Percentiles rank a stretch among this genome's conserved stretches.
Evolutionary conservation across 2,113 vertebrate species (phyloP).

Genomic region (Nesoenas mayeri): DNA sequence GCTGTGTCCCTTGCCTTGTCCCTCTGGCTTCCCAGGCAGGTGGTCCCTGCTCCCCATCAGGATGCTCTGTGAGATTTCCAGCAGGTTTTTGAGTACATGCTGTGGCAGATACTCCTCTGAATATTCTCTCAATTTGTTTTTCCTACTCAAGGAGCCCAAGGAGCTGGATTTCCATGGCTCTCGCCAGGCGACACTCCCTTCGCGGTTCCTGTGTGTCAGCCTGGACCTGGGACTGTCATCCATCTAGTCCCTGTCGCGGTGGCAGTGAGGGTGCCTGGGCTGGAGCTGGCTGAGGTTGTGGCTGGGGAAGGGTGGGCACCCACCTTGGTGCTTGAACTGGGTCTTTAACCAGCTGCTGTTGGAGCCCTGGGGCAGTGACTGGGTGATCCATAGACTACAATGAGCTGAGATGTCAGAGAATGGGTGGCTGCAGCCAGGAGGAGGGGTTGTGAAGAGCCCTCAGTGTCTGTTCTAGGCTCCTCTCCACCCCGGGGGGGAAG

Average conservation of each 20-base stretch:
- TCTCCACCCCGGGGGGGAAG: neutral
- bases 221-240: neutral
- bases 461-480: neutral
- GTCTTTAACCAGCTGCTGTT: neutral
- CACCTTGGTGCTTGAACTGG: neutral
- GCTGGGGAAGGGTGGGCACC: neutral
- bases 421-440: neutral
- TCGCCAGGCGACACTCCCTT: neutral
- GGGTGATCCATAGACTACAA: neutral
- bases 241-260: neutral
- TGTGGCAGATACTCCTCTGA: neutral
- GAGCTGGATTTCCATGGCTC: neutral
- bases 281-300: neutral
- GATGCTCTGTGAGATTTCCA: neutral
- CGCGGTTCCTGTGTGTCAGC: neutral
- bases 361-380: neutral
- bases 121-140: neutral
- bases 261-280: neutral
- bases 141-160: neutral
- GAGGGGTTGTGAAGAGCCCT: neutral
- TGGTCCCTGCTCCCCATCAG: neutral
- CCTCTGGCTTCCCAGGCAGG: neutral
- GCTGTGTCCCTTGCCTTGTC: neutral
- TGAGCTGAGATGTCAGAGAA: neutral
- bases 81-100: neutral